These are phyloP conservation scores for Catocala fraxini DNA, from an alignment of 2,888 invertebrate genomes.

Conservation along the genomic window DNA sequence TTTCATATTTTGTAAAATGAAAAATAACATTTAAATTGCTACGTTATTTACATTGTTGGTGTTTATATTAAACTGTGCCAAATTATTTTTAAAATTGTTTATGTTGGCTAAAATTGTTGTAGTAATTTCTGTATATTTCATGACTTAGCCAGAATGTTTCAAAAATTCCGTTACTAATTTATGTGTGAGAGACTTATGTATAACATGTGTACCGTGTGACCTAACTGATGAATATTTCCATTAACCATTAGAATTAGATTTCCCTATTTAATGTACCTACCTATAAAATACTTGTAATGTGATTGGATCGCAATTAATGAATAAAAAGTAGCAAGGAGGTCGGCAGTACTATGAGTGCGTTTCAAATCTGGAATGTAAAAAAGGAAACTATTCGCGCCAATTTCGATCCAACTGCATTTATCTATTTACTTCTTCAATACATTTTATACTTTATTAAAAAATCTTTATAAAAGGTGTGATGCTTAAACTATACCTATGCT, in stretches of 20 bases:
- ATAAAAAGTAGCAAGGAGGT: neutral
- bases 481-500: constrained; percentile 66
- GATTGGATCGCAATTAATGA: constrained; percentile 18
- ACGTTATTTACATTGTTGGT: constrained; percentile 30
- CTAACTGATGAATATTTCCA: constrained; percentile 13
- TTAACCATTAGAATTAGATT: constrained; percentile 23
- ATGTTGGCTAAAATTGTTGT: constrained; percentile 24
- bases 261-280: constrained; percentile 26
- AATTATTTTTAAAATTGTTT: constrained; percentile 42
- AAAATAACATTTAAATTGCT: constrained; percentile 11
- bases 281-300: constrained; percentile 19
- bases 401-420: constrained; percentile 17
- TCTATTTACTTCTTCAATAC: constrained; percentile 21
- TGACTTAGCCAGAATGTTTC: constrained; percentile 34
- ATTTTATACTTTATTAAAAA: constrained; percentile 36
- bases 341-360: neutral
- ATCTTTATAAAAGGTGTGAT: constrained; percentile 53
- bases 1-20: constrained; percentile 7
- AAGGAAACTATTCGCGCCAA: constrained; percentile 5
- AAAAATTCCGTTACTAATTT: constrained; percentile 28
- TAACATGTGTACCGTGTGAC: constrained; percentile 3
- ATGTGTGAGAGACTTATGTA: constrained; percentile 9
- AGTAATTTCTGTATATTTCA: constrained; percentile 16
- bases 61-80: constrained; percentile 51
- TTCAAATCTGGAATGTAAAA: neutral